Evolutionary conservation across 2,113 vertebrate genomes (phyloP), one percentile per base, ranked within the genome.

Genomic region (Meleagris gallopavo): DNA sequence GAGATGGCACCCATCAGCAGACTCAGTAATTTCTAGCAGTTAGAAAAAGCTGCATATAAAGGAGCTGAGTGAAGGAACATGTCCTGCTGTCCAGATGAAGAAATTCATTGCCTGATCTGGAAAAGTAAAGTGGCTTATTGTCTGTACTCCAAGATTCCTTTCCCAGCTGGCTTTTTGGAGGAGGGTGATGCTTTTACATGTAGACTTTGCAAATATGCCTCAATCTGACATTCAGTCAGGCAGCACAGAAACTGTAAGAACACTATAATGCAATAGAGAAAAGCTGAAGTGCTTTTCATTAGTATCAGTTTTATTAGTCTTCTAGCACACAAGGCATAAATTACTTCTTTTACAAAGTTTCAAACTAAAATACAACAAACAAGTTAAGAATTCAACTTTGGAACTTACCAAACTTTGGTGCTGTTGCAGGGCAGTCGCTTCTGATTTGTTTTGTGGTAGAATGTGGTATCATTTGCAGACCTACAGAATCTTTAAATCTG

Each of bases 401-500:
- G 15, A 18, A 19, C 98, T 99, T 96, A 99, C 99, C 99, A 97
- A 99, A 99, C 96, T 97, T 99, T 77, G 86, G 89, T 88, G 97
- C 97, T 91, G 99, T 98, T 81, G 96, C 98, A 87, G 98, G 96
- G 70, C 98, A 98, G 97, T 99, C 97, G 45, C 99, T 99, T 97
- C 97, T 98, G 76, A 99, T 87, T 93, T 97, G 97, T 96, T 72
- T 98, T 76, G 97, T 96, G 72, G 97, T 96, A 71, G 90, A 97
- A 50, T 43, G 93, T 81, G 97, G 94, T 58, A 81, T 96, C 98
- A 99, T 98, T 32, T 99, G 98, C 57, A 99, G 98, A 50, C 99
- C 99, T 73, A 99, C 89, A 73, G 97, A 97, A 50, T 98, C 98
- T 95, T 98, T 98, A 97, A 99, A 99, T 90, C 99, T 99, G 89